phyloP scores from a whole-genome alignment of 1,140 invertebrate genomes.

The Ceratina japonica region DNA sequence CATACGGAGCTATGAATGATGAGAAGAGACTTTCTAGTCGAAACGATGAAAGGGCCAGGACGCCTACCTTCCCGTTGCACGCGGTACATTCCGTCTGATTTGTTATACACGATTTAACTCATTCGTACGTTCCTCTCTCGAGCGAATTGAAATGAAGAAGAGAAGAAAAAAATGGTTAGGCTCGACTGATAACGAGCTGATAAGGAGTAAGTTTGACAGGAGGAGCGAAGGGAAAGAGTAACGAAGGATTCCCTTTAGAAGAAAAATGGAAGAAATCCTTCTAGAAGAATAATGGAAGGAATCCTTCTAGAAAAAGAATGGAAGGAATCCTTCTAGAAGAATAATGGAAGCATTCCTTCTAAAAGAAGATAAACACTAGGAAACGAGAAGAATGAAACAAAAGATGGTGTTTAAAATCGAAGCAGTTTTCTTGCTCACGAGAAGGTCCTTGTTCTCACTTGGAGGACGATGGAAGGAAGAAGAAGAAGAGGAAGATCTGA shows the following conservation, averaged over 20 bases:
- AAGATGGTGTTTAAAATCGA: background rate
- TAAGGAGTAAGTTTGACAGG: background rate
- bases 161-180: background rate
- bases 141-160: constrained; percentile 24
- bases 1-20: background rate
- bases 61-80: constrained; percentile 19
- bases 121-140: constrained; percentile 47
- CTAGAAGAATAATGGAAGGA: background rate
- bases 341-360: background rate
- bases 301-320: no score
- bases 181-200: background rate
- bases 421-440: background rate
- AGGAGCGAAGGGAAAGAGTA: no score
- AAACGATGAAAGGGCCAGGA: constrained; percentile 15
- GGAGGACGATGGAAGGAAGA: constrained; percentile 13
- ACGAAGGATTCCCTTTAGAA: no score
- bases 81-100: constrained; percentile 51
- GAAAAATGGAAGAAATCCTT: background rate
- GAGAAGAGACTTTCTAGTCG: background rate
- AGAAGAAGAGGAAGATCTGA: constrained; percentile 3
- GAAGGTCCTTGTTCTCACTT: constrained; percentile 24
- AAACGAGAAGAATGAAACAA: background rate
- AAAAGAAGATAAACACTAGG: background rate
- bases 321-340: no score
- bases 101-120: constrained; percentile 45